Base-by-base conservation (phyloP, 2,888 invertebrate species). In the Cheilosia pagana region DNA sequence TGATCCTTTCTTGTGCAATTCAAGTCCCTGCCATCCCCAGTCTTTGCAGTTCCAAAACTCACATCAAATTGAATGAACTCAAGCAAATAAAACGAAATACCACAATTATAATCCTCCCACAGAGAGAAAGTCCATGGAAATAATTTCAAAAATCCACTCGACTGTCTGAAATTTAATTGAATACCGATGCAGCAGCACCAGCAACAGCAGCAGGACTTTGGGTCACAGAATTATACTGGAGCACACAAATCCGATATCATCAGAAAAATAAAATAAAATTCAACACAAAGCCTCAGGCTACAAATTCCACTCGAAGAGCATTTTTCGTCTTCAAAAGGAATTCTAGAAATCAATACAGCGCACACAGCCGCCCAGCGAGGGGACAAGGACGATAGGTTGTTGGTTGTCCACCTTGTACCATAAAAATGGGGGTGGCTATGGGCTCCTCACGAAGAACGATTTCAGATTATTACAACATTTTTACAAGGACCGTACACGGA, bases 401-500 rank as follows among this genome's bases (percentile, higher is more conserved):
- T 8, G 35, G 62, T 21, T 83, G 85, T 85, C 71, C 65, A 67
- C 65, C 70, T 43, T 65, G 43, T 16, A 6, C 55, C 41, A 7
- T 63, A 21, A 41, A 45, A 16, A 45, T 19, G 16, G 19, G 23
- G 5, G 5, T 10, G 48, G n/a, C 8, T 1, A 0, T 10, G 45
- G 19, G 16, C 31, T 71, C 48, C 74, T 74, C n/a, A 57, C 68
- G 45, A 53, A 53, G 81, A 85, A 85, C 76, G 71, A 85, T 85
- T 85, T 79, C 53, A 68, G 16, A 81, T 72, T 81, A 75, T 85
- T 67, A 85, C 70, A 85, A 71, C 81, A 81, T 85, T 85, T 81
- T 81, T 85, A 78, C 83, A 78, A 62, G 39, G 23, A 50, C 21
- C 35, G 19, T 35, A 57, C 43, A 68, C 39, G 35, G 16, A 60